Evolutionary conservation across 2,113 vertebrate species (phyloP), one percentile per base, ranked within the genome.

Genomic region (Climacteris rufus): DNA sequence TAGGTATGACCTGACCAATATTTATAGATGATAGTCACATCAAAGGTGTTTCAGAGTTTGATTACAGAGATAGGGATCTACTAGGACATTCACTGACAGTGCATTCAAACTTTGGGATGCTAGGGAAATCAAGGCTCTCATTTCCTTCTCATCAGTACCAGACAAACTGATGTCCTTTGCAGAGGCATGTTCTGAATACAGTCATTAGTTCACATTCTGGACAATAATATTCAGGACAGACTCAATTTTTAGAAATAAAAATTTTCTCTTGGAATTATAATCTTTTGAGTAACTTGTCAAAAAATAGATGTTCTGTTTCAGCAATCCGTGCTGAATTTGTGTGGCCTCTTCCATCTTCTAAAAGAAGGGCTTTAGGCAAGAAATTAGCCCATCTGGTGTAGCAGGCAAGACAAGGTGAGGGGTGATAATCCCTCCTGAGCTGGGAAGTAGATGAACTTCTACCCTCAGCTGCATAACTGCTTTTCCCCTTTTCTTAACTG

Each of bases 101-200:
- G 7, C 12, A 15, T 57, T 77, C 68, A 31, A 15, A 20, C 12
- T 27, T 54, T 60, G 60, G 57, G 44, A 13, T 57, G 21, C 14
- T 0, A 68, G 27, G 15, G 47, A 66, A 42, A 59, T 42, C 23
- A 59, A 71, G 56, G 35, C 20, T 85, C 33, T 78, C 3, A 1
- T 61, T 84, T 64, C 70, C 15, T 18, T 69, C 23, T 68, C 18
- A 10, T 60, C 42, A 56, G 23, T 44, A 33, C 9, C 68, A 70
- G 40, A 28, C 42, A 85, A 82, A 47, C 24, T 28, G 19, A 39
- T 35, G 37, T 49, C 9, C 21, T 53, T 56, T 49, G 30, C 30
- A 56, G 59, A 56, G 5, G 2, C 44, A 21, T 30, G 19, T 21
- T 77, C 40, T 45, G 61, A 33, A 4, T 30, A 9, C 0, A 3